Percentiles rank a stretch among this genome's conserved stretches.
phyloP scores from a whole-genome alignment of 2,797 vertebrate species.

The Mareca strepera region DNA sequence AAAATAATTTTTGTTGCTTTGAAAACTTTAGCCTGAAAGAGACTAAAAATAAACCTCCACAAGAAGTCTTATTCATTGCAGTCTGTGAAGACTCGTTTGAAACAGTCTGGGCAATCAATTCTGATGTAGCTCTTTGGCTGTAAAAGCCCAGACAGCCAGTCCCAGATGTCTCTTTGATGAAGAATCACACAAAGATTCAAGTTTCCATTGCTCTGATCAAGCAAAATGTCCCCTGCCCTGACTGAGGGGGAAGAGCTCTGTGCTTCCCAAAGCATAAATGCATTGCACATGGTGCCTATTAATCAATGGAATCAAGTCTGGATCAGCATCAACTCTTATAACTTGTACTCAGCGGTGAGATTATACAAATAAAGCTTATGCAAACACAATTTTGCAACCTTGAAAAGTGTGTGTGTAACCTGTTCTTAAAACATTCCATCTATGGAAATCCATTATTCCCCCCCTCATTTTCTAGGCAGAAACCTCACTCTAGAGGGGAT shows the following conservation, averaged over 20 bases:
- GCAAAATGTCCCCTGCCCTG: slow-evolving; percentile 21
- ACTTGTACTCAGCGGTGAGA: not conserved
- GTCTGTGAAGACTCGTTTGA: not conserved
- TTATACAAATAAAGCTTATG: slow-evolving; percentile 23
- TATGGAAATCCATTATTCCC: not conserved
- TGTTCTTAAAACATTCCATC: not conserved
- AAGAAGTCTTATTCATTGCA: not conserved
- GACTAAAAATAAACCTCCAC: not conserved
- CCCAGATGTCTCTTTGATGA: slow-evolving; percentile 39
- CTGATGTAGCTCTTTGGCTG: not conserved
- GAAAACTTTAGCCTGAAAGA: not conserved
- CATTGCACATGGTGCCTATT: slow-evolving; percentile 20
- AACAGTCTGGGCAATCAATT: slow-evolving; percentile 28
- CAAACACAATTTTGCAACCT: not conserved
- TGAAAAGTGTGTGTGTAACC: not conserved
- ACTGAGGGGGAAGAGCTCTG: not conserved
- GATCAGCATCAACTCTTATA: not conserved
- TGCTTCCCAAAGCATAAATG: slow-evolving; percentile 7
- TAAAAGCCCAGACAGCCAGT: slow-evolving; percentile 11
- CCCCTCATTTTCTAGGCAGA: not conserved
- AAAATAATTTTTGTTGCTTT: slow-evolving; percentile 7
- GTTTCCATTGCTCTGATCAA: slow-evolving; percentile 40
- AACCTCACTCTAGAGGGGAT: not conserved
- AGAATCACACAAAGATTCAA: slow-evolving; percentile 21
- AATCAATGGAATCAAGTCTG: slow-evolving; percentile 24